A percentile compares a stretch with the other conserved stretches of the same genome.
Conservation (phyloP, 1,140 invertebrate species). For the Papilio polyxenes region DNA sequence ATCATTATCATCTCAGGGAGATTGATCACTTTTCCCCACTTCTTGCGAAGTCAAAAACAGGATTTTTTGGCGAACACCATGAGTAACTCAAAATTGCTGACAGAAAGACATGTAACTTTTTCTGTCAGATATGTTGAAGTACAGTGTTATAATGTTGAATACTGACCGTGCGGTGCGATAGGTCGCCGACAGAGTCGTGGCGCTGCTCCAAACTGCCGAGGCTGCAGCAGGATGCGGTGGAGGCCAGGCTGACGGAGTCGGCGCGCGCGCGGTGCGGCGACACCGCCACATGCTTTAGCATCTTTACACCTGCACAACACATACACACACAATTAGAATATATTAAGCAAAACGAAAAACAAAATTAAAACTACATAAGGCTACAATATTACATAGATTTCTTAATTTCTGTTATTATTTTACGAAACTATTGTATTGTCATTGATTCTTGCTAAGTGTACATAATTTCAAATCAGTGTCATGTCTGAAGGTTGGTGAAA, state of each 20-base stretch:
- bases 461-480: too few species aligned
- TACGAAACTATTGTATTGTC: too few species aligned
- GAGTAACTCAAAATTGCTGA: neutral
- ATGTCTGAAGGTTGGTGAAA: too few species aligned
- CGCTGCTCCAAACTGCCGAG: slow-evolving; percentile 73
- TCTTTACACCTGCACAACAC: slow-evolving; percentile 72
- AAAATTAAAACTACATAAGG: neutral
- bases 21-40: too few species aligned
- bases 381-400: too few species aligned
- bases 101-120: neutral
- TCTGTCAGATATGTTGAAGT: neutral
- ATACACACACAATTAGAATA: neutral
- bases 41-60: too few species aligned
- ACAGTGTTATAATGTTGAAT: neutral
- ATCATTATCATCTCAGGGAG: too few species aligned
- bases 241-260: slow-evolving; percentile 90
- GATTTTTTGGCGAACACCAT: neutral
- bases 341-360: neutral
- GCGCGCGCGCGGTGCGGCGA: slow-evolving; percentile 89
- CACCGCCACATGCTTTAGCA: slow-evolving; percentile 95
- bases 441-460: too few species aligned
- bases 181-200: slow-evolving; percentile 72
- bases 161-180: slow-evolving; percentile 73
- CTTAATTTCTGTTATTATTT: too few species aligned
- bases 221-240: slow-evolving; percentile 85